Conservation (phyloP, 2,888 invertebrate genomes). For the Pyrocoelia pectoralis region DNA sequence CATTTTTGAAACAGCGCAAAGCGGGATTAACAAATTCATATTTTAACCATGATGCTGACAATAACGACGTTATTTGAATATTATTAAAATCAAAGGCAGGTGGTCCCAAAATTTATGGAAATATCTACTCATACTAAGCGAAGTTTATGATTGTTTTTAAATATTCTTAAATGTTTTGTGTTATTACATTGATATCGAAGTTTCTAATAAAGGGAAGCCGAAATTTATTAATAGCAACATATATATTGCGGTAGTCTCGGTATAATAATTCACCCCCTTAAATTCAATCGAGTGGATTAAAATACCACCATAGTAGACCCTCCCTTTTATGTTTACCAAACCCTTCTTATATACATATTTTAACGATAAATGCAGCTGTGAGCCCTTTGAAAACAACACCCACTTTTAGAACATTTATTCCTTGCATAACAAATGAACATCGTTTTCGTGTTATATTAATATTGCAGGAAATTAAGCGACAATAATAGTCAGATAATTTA, state of each 20-base stretch:
- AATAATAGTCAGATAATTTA: neutral
- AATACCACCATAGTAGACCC: conserved; percentile 43
- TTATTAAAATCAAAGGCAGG: conserved; percentile 13
- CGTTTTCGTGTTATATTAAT: neutral
- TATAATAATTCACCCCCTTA: conserved; percentile 42
- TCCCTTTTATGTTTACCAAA: conserved; percentile 42
- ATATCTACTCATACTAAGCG: neutral
- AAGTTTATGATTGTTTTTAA: conserved; percentile 1
- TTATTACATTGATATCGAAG: neutral
- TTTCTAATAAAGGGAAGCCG: neutral
- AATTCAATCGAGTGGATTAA: conserved; percentile 45
- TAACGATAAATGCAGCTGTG: conserved; percentile 38
- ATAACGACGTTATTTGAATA: conserved; percentile 17
- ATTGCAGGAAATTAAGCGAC: neutral
- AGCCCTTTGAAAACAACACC: conserved; percentile 29
- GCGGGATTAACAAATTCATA: neutral
- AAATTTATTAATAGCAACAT: conserved; percentile 28
- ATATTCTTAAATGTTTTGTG: conserved; percentile 13
- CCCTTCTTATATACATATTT: conserved; percentile 43
- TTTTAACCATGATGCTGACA: conserved; percentile 12
- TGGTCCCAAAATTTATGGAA: conserved; percentile 19
- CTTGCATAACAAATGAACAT: conserved; percentile 5
- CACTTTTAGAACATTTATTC: conserved; percentile 15
- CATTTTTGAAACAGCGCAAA: neutral
- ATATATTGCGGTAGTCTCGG: conserved; percentile 30